These are phyloP conservation scores for Hedychridium roseum DNA, from an alignment of 2,888 invertebrate genomes.

Conservation along the genomic window DNA sequence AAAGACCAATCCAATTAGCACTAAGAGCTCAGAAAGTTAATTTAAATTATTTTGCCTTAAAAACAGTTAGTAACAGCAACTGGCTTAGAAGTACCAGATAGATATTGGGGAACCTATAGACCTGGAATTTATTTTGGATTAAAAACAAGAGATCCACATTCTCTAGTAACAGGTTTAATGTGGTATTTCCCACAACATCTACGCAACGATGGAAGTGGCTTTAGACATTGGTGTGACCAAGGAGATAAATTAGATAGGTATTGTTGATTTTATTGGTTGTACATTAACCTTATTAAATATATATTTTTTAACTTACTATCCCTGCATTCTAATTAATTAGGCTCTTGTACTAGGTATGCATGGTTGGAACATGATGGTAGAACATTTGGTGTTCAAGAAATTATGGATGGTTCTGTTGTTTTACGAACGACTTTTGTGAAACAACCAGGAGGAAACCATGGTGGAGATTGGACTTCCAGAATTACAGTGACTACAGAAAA, in stretches of 20 bases:
- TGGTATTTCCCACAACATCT: constrained; percentile 86
- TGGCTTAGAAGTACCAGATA: constrained; percentile 78
- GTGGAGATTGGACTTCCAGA: constrained; percentile 94
- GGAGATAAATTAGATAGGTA: constrained; percentile 80
- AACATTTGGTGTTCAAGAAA: constrained; percentile 90
- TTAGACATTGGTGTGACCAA: constrained; percentile 92
- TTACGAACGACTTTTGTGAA: constrained; percentile 91
- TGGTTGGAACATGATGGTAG: constrained; percentile 95
- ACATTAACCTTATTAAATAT: background rate
- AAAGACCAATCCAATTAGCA: too few species aligned
- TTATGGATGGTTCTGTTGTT: constrained; percentile 80
- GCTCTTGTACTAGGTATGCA: constrained; percentile 68
- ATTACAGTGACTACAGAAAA: constrained; percentile 70
- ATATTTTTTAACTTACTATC: background rate
- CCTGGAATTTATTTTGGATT: constrained; percentile 90
- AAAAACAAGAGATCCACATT: constrained; percentile 87
- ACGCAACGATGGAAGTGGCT: constrained; percentile 75
- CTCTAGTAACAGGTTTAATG: constrained; percentile 93
- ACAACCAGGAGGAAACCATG: constrained; percentile 78
- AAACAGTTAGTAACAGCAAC: constrained; percentile 73
- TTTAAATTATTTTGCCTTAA: constrained; percentile 16
- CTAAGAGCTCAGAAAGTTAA: background rate
- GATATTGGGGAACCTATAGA: constrained; percentile 94
- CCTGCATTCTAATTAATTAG: constrained; percentile 1
- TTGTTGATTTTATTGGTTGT: background rate